phyloP scores from a whole-genome alignment of 2,113 vertebrate species.

The Zosterops pallidus region DNA sequence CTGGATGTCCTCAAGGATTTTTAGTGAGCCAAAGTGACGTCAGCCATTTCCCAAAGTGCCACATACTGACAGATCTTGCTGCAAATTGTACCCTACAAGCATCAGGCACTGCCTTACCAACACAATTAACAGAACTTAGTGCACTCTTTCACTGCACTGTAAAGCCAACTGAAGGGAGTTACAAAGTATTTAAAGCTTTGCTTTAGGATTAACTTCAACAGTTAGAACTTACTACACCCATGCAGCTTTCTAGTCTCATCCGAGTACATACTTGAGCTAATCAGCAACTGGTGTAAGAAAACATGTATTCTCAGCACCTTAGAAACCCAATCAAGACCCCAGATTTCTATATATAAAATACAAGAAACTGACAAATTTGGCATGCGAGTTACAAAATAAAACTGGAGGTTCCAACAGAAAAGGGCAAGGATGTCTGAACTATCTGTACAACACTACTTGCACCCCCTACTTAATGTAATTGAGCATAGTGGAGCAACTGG shows the following conservation, averaged over 20 bases:
- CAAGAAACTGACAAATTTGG: background rate
- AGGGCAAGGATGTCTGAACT: background rate
- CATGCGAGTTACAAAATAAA: background rate
- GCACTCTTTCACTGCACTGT: background rate
- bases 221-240: background rate
- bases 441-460: background rate
- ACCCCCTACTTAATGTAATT: background rate
- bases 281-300: background rate
- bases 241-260: background rate
- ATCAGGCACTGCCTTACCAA: background rate
- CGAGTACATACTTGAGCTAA: background rate
- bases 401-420: background rate
- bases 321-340: background rate
- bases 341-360: background rate
- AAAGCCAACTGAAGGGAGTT: background rate
- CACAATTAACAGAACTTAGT: background rate
- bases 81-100: background rate
- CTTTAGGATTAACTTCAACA: background rate
- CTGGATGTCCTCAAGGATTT: background rate
- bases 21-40: background rate
- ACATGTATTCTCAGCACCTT: background rate
- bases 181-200: background rate
- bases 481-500: background rate
- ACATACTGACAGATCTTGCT: fast-evolving
- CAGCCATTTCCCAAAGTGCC: background rate